These are phyloP conservation scores for Turnix velox DNA, from an alignment of 2,113 vertebrate species.

Conservation along the genomic window DNA sequence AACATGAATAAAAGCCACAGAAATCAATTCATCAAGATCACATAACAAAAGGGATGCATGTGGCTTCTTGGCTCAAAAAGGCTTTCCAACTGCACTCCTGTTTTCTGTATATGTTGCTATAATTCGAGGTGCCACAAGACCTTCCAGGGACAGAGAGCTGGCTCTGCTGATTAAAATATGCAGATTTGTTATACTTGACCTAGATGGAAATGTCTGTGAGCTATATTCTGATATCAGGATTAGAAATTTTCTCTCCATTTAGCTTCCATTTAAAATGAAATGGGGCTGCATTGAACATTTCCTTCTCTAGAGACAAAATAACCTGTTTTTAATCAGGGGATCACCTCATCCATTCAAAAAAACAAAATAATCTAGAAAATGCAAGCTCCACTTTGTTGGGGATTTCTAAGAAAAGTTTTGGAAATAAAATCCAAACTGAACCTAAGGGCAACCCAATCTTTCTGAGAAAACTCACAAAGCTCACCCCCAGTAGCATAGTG, in stretches of 20 bases:
- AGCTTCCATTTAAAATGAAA: slow-evolving; percentile 13
- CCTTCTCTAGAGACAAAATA: slow-evolving; percentile 10
- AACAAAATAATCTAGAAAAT: background rate
- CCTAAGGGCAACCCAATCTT: background rate
- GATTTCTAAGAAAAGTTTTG: background rate
- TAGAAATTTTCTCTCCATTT: slow-evolving; percentile 23
- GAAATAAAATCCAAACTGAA: background rate
- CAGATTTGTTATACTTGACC: slow-evolving; percentile 26
- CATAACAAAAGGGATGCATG: background rate
- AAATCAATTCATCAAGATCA: slow-evolving; percentile 37
- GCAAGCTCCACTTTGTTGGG: background rate
- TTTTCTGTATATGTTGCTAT: background rate
- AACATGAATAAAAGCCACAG: slow-evolving; percentile 30
- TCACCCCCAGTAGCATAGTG: background rate
- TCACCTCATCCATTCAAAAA: background rate
- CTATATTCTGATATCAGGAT: background rate
- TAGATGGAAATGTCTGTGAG: slow-evolving; percentile 26
- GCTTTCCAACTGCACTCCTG: background rate
- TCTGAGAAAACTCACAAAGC: background rate
- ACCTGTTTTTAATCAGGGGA: background rate
- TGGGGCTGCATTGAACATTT: background rate
- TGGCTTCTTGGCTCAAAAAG: background rate
- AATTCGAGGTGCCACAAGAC: background rate
- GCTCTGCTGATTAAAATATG: background rate
- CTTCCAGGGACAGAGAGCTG: background rate